phyloP scores from a whole-genome alignment of 2,888 invertebrate species.

The Timandra comae region DNA sequence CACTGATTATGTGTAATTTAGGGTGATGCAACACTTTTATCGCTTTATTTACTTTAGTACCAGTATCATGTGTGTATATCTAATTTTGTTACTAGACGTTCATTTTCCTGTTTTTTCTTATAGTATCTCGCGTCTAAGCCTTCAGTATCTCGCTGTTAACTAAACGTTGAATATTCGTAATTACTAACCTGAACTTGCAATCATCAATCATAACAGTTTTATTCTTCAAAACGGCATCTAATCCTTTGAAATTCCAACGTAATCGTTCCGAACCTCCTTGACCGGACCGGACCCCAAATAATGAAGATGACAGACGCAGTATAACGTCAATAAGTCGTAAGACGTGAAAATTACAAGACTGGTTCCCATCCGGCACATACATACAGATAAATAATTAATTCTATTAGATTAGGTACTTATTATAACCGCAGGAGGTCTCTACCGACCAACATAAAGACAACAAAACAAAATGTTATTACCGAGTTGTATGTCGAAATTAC shows the following conservation, averaged over 20 bases:
- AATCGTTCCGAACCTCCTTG: slow-evolving; percentile 32
- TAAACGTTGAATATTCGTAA: too few species aligned
- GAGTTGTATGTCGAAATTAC: slow-evolving; percentile 19
- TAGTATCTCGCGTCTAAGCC: too few species aligned
- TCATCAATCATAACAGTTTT: neutral
- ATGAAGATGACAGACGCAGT: slow-evolving; percentile 29
- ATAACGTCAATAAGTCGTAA: slow-evolving; percentile 24
- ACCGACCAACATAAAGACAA: slow-evolving; percentile 19
- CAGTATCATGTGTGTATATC: too few species aligned
- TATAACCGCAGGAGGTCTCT: slow-evolving; percentile 37
- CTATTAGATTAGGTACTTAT: slow-evolving; percentile 37
- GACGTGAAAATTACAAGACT: slow-evolving; percentile 37
- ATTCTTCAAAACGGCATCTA: slow-evolving; percentile 3
- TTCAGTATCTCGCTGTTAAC: too few species aligned
- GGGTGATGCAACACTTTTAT: slow-evolving; percentile 40
- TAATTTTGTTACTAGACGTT: too few species aligned
- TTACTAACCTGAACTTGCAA: too few species aligned
- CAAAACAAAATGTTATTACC: slow-evolving; percentile 22
- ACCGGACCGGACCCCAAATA: slow-evolving; percentile 30
- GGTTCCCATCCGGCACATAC: slow-evolving; percentile 44
- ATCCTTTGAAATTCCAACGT: slow-evolving; percentile 5
- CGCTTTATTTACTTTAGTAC: too few species aligned
- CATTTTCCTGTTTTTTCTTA: too few species aligned
- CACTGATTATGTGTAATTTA: slow-evolving; percentile 46
- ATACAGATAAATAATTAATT: slow-evolving; percentile 44